Evolutionary conservation across 2,797 vertebrate genomes (phyloP), one percentile per base, ranked within the genome.

Genomic region (Enteromius thamalakanensis): DNA sequence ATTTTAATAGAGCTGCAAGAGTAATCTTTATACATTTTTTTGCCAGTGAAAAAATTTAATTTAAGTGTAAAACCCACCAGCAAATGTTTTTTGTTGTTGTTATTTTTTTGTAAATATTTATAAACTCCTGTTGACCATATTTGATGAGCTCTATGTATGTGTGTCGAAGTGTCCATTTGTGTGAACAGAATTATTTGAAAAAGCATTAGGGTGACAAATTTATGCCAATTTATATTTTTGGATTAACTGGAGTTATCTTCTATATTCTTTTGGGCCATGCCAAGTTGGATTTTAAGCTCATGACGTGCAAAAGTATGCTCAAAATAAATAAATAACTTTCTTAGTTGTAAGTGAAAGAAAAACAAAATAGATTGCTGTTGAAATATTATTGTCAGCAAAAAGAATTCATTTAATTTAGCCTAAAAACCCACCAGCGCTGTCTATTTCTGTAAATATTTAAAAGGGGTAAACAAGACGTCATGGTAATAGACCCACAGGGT

Each of bases 401-500:
- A 23, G 21, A 37, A 17, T 26, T 47, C 26, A 32, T 47, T 65
- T 65, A 51, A 53, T 51, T 65, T 74, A 53, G 60, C 15, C 6
- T 65, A 72, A 72, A 72, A 64, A 53, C 17, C 60, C n/a, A 82
- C 10, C 80, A 10, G 51, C 17, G 19, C n/a, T 34, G 32, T 69
- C 19, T 37, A 49, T 32, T 77, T 58, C 69, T 65, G 42, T 83
- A 70, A 80, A 83, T 62, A 71, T 62, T 74, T 83, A 68, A 58
- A 64, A 81, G 37, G 68, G 76, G 29, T 81, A 58, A 81, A 84
- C 81, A 75, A 11, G 0, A 70, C 65, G 49, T 62, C 65, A 65
- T 76, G 37, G 74, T 60, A 47, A 82, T 82, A 79, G 71, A 81
- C 69, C 81, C 77, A 55, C 29, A 32, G 32, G 64, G 37, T 80